These are phyloP conservation scores for Oscheius sp. DNA, from an alignment of 2,888 invertebrate species.

Conservation along the genomic window DNA sequence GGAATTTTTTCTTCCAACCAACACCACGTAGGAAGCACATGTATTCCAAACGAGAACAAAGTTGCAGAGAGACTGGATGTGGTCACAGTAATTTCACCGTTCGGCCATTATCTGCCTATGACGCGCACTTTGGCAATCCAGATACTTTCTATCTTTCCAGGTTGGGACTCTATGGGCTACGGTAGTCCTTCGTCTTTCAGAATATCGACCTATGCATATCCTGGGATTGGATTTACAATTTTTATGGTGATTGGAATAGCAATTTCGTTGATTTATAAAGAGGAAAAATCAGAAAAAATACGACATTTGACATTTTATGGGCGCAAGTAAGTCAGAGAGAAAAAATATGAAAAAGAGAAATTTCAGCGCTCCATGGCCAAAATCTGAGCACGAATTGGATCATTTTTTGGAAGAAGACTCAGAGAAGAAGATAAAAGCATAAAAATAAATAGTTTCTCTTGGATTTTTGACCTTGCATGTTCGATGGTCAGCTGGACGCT, in stretches of 20 bases:
- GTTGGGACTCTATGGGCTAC: neutral
- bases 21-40: conserved; percentile 37
- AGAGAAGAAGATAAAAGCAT: neutral
- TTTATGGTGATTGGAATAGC: conserved; percentile 53
- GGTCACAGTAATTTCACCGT: conserved; percentile 39
- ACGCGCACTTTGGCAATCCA: conserved; percentile 54
- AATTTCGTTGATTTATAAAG: conserved; percentile 47
- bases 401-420: conserved; percentile 31
- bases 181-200: neutral
- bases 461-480: neutral
- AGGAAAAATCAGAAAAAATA: conserved; percentile 45
- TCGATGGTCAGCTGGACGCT: conserved; percentile 3
- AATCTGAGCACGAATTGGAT: conserved; percentile 39
- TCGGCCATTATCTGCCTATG: conserved; percentile 36
- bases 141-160: conserved; percentile 38
- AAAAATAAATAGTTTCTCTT: neutral
- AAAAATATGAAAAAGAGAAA: neutral
- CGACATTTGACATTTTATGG: conserved; percentile 55
- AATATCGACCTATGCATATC: conserved; percentile 60
- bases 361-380: conserved; percentile 50
- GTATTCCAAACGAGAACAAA: too few species aligned
- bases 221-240: conserved; percentile 55
- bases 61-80: conserved; percentile 25
- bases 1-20: conserved; percentile 50
- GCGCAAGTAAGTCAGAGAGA: conserved; percentile 58